A percentile compares a stretch with the other conserved stretches of the same genome.
phyloP scores from a whole-genome alignment of 2,888 invertebrate species.

The Phaedon cochleariae region DNA sequence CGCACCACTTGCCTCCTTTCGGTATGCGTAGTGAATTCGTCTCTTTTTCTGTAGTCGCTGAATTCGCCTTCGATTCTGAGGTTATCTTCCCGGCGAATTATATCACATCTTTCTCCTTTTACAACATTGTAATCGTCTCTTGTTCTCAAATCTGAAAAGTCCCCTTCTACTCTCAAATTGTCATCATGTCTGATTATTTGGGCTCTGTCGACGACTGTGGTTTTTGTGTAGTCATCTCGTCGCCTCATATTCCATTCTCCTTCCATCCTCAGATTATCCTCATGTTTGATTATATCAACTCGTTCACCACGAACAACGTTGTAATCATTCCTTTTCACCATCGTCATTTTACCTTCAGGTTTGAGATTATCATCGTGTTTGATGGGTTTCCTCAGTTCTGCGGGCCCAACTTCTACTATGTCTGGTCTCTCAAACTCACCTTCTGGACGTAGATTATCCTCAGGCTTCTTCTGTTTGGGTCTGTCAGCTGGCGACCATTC shows the following conservation, averaged over 20 bases:
- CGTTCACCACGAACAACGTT: slow-evolving; percentile 66
- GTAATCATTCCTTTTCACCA: slow-evolving; percentile 67
- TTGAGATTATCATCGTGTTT: slow-evolving; percentile 69
- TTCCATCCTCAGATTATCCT: slow-evolving; percentile 72
- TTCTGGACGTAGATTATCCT: slow-evolving; percentile 64
- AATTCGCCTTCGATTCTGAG: slow-evolving; percentile 74
- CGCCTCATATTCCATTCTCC: slow-evolving; percentile 55
- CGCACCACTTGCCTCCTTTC: slow-evolving; percentile 67
- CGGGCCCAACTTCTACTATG: slow-evolving; percentile 60
- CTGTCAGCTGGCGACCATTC: slow-evolving; percentile 54
- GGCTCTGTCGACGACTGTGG: slow-evolving; percentile 65
- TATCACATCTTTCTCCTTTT: slow-evolving; percentile 70
- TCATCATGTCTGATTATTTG: slow-evolving; percentile 71
- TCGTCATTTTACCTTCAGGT: slow-evolving; percentile 64
- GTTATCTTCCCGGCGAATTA: slow-evolving; percentile 73
- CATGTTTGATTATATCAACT: slow-evolving; percentile 68
- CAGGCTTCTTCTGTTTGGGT: slow-evolving; percentile 64
- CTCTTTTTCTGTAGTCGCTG: slow-evolving; percentile 62
- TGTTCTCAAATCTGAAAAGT: slow-evolving; percentile 48
- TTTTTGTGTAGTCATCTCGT: slow-evolving; percentile 66
- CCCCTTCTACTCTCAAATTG: slow-evolving; percentile 68
- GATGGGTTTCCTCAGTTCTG: slow-evolving; percentile 69
- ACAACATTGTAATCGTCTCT: slow-evolving; percentile 66
- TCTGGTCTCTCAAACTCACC: slow-evolving; percentile 61
- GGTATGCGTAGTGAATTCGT: slow-evolving; percentile 69